Percentiles rank a stretch among this genome's conserved stretches.
phyloP scores from a whole-genome alignment of 1,140 invertebrate genomes.

The Cyclargus thomasi region DNA sequence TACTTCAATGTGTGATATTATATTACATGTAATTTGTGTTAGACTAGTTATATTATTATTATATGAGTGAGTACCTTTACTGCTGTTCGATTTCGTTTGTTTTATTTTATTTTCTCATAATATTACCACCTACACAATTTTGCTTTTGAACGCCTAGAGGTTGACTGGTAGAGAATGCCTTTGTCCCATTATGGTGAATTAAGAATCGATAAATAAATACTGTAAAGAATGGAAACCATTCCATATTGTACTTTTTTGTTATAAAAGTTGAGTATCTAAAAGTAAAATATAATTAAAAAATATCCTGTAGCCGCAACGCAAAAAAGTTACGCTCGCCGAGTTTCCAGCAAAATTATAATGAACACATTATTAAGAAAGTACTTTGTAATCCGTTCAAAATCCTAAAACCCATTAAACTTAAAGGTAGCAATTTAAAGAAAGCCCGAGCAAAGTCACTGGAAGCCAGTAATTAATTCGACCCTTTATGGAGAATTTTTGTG shows the following conservation, averaged over 20 bases:
- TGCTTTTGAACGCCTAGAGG: too few species aligned
- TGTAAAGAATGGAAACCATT: background rate
- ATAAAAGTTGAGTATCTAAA: too few species aligned
- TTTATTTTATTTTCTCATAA: too few species aligned
- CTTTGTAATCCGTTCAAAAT: background rate
- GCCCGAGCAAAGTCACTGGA: background rate
- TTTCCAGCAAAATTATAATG: background rate
- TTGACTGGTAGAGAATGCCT: too few species aligned
- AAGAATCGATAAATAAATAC: constrained; percentile 30
- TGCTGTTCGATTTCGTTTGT: too few species aligned
- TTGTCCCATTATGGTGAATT: too few species aligned
- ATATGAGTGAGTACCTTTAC: too few species aligned
- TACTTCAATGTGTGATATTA: too few species aligned
- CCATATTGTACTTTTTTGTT: too few species aligned
- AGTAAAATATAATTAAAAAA: background rate
- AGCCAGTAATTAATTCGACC: constrained; percentile 2
- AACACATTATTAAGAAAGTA: constrained; percentile 1
- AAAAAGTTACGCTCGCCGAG: background rate
- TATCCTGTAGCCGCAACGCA: background rate
- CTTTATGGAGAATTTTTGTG: background rate
- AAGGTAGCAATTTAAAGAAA: constrained; percentile 3
- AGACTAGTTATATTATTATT: too few species aligned
- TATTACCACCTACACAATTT: too few species aligned
- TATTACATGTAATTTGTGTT: too few species aligned
- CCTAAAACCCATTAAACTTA: background rate